phyloP scores from a whole-genome alignment of 2,113 vertebrate species.

The Chaetorhynchus papuensis region DNA sequence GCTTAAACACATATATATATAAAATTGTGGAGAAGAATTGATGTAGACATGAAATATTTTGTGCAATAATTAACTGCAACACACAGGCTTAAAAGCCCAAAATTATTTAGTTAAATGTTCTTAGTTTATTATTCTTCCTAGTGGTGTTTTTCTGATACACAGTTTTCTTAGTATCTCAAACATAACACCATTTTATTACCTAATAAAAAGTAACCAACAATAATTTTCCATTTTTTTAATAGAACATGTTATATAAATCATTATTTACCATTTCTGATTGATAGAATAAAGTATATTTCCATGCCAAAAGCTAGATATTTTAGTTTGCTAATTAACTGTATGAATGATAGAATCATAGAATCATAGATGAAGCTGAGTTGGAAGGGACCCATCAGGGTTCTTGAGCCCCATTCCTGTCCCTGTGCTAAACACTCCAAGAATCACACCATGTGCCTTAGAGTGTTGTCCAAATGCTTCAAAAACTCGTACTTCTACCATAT shows the following conservation, averaged over 20 bases:
- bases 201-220: neutral
- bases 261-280: neutral
- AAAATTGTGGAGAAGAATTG: neutral
- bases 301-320: neutral
- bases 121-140: neutral
- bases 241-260: neutral
- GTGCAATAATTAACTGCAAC: neutral
- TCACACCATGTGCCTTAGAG: neutral
- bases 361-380: rapidly evolving
- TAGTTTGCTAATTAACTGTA: neutral
- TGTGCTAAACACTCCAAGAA: neutral
- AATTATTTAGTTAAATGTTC: neutral
- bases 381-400: neutral
- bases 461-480: neutral
- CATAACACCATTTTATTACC: neutral
- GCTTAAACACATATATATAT: neutral
- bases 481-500: neutral
- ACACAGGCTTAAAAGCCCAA: neutral
- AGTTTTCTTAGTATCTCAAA: neutral
- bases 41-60: neutral
- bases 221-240: neutral
- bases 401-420: neutral
- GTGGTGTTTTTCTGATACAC: neutral
- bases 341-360: neutral
- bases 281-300: neutral